Percentiles rank a stretch among this genome's conserved stretches.
These are phyloP conservation scores for Spisula solida DNA, from an alignment of 2,888 invertebrate genomes.

Conservation along the genomic window DNA sequence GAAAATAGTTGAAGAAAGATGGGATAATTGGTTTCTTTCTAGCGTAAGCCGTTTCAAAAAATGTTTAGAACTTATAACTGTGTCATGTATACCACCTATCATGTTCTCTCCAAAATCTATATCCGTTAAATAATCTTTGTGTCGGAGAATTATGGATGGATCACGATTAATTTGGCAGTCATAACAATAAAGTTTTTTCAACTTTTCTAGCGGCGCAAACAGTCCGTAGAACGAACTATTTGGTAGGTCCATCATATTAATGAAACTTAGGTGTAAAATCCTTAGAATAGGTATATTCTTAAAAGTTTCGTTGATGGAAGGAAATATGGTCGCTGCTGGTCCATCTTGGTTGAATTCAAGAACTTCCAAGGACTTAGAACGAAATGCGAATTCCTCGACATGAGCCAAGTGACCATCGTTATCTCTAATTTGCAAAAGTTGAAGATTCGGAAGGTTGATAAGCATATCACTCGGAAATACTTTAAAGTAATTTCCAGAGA, in stretches of 20 bases:
- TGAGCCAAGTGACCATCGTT: neutral
- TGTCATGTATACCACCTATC: neutral
- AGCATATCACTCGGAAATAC: neutral
- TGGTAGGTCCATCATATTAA: neutral
- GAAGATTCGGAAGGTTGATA: neutral
- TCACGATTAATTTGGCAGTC: neutral
- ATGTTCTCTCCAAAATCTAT: neutral
- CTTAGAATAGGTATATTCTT: neutral
- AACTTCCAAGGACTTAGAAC: neutral
- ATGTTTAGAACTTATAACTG: neutral
- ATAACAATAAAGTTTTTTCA: slow-evolving; percentile 1
- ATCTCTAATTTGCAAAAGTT: neutral
- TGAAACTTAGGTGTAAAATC: neutral
- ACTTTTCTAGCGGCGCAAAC: neutral
- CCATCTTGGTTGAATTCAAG: neutral
- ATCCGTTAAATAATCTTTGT: neutral
- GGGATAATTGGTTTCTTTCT: neutral
- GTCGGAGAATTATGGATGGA: neutral
- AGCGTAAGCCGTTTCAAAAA: neutral
- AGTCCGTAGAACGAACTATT: neutral
- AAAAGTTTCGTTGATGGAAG: slow-evolving; percentile 3
- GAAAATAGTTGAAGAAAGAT: neutral
- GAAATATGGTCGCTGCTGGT: neutral
- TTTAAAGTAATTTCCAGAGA: neutral
- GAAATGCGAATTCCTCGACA: slow-evolving; percentile 11